A percentile compares a stretch with the other conserved stretches of the same genome.
Evolutionary conservation across 2,797 vertebrate species (phyloP).

Genomic region (Leucoraja ocellata): DNA sequence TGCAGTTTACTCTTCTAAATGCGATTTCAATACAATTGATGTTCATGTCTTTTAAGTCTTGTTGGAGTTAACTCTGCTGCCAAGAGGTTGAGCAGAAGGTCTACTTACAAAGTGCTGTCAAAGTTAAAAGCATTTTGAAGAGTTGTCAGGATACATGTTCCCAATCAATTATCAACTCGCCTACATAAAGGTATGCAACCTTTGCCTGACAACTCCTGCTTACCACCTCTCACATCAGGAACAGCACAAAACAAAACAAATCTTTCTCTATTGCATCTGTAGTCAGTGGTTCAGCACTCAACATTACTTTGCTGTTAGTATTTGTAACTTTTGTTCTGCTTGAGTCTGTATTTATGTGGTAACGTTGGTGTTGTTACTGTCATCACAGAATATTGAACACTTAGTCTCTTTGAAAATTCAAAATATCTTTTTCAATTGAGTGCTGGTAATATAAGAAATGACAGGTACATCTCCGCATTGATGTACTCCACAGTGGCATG

Average conservation of each 20-base stretch:
- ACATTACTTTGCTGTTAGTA: neutral
- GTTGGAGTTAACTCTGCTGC: neutral
- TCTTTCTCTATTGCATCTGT: no score
- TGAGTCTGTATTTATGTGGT: neutral
- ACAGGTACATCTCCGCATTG: neutral
- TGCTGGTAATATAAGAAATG: neutral
- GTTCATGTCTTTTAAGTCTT: neutral
- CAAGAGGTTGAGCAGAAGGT: neutral
- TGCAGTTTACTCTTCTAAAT: neutral
- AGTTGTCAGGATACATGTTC: neutral
- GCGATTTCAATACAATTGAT: neutral
- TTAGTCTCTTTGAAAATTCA: neutral
- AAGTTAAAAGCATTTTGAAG: neutral
- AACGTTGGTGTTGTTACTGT: neutral
- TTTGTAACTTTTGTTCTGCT: neutral
- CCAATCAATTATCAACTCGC: neutral
- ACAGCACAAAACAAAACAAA: neutral
- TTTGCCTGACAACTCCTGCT: neutral
- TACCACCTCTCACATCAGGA: neutral
- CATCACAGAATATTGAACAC: neutral
- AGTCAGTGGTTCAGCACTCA: neutral
- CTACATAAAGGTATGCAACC: neutral
- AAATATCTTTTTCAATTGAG: neutral
- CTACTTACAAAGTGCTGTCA: neutral
- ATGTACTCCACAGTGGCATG: no score